Base-by-base conservation (phyloP, 2,888 invertebrate species). In the Lycia hirtaria region DNA sequence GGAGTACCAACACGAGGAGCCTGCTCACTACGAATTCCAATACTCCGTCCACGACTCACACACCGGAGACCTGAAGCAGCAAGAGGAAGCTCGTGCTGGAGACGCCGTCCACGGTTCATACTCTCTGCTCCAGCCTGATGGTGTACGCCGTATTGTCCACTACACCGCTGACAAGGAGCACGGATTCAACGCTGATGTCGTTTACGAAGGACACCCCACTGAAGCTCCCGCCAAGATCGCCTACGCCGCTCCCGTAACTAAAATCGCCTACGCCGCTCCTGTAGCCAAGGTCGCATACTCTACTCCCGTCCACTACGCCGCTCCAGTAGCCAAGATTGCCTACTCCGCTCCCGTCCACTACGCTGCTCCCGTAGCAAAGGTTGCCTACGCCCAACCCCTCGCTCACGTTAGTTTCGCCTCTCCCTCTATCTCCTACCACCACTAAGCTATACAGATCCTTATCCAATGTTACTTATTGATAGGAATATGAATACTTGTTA, bases 121-220 rank as follows among this genome's bases (percentile, higher is more conserved):
- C 82, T 89, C 92, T 5, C 82, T 92, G 19, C 75, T 92, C 40
- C 92, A 92, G 60, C 90, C 91, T 59, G 92, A 92, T 45, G 92
- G 92, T 0, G 81, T 85, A 40, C 81, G 75, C 67, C 88, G 92
- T 65, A 83, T 91, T 59, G 92, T 92, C 4, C 88, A 90, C 56
- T 92, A 92, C 82, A 83, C 87, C 70, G 73, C 90, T 17, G 90
- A 91, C 73, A 78, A 81, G 50, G 82, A 73, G 56, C 71, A 85
- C 72, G 92, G 92, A 38, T 92, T 92, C 82, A 90, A 88, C 77
- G 92, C 92, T 24, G 73, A 78, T 55, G 92, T 92, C 14, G 85
- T 85, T 43, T 89, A 90, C 70, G 90, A 92, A 64, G 88, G 90
- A 12, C 82, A 84, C 48, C 85, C 88, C 37, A 67, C 77, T 63